phyloP scores from a whole-genome alignment of 2,888 invertebrate species.

The Macaria liturata region DNA sequence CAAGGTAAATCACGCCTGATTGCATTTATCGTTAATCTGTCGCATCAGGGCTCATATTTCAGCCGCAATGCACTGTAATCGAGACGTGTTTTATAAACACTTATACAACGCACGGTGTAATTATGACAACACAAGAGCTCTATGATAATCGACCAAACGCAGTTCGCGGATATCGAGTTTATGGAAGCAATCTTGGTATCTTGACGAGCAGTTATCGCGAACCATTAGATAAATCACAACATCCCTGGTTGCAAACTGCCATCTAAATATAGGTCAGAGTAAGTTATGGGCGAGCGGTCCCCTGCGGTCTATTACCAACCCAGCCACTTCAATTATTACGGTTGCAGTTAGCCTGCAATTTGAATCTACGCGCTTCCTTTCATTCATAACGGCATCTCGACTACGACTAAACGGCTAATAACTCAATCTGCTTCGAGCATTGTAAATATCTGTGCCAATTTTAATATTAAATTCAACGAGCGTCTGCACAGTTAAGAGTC shows the following conservation, averaged over 20 bases:
- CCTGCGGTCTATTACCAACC: conserved; percentile 58
- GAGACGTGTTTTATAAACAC: conserved; percentile 40
- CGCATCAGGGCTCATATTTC: conserved; percentile 49
- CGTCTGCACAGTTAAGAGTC: too few species aligned
- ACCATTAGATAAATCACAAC: conserved; percentile 57
- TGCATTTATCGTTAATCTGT: conserved; percentile 47
- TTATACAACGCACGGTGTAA: conserved; percentile 23
- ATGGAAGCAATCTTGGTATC: conserved; percentile 23
- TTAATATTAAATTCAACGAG: too few species aligned
- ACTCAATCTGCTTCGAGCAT: conserved; percentile 27
- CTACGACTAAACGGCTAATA: conserved; percentile 34
- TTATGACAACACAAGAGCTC: conserved; percentile 29
- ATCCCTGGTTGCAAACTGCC: conserved; percentile 51
- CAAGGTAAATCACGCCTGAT: conserved; percentile 40
- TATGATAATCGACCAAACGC: not conserved
- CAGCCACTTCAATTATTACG: conserved; percentile 64
- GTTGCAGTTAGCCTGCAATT: conserved; percentile 63
- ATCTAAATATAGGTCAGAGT: conserved; percentile 61
- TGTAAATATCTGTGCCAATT: not conserved
- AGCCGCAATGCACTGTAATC: conserved; percentile 42
- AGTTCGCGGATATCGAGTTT: not conserved
- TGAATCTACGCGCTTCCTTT: conserved; percentile 64
- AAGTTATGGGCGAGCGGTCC: conserved; percentile 50
- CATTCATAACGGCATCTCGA: conserved; percentile 45
- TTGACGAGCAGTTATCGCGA: conserved; percentile 23